phyloP scores from a whole-genome alignment of 2,797 vertebrate species.

The Microchirus variegatus region DNA sequence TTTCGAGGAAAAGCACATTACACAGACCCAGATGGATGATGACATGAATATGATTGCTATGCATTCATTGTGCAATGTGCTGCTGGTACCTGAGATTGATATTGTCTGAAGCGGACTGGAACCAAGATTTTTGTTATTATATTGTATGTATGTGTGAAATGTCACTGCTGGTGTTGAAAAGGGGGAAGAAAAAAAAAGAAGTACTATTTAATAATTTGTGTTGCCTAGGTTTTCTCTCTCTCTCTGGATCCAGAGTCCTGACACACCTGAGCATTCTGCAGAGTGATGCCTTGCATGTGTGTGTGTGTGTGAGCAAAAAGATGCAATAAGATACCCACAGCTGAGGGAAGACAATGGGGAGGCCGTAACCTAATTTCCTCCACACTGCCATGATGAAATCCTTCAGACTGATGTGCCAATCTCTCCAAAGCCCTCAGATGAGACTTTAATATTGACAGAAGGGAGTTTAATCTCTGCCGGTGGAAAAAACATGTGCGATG shows the following conservation, averaged over 20 bases:
- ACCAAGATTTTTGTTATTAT: too few species aligned
- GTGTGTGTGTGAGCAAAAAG: constrained; percentile 25
- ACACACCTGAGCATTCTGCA: constrained; percentile 14
- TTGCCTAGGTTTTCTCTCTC: neutral
- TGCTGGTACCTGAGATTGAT: too few species aligned
- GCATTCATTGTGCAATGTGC: too few species aligned
- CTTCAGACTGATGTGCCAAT: constrained; percentile 53
- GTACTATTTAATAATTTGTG: too few species aligned
- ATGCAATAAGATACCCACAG: constrained; percentile 30
- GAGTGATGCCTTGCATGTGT: constrained; percentile 14
- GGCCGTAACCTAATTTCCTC: constrained; percentile 57
- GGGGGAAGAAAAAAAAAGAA: too few species aligned
- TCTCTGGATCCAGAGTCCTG: neutral
- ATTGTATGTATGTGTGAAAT: too few species aligned
- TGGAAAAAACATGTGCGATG: constrained; percentile 51
- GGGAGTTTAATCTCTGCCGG: constrained; percentile 51
- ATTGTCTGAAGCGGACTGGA: too few species aligned
- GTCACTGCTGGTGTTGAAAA: too few species aligned
- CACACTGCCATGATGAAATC: constrained; percentile 59
- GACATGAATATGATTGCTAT: too few species aligned
- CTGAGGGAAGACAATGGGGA: constrained; percentile 45
- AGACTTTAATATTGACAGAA: constrained; percentile 62
- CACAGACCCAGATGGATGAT: too few species aligned
- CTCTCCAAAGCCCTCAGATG: constrained; percentile 47
- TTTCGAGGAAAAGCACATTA: too few species aligned